Evolutionary conservation across 2,113 vertebrate genomes (phyloP).

Genomic region (Camelus bactrianus): DNA sequence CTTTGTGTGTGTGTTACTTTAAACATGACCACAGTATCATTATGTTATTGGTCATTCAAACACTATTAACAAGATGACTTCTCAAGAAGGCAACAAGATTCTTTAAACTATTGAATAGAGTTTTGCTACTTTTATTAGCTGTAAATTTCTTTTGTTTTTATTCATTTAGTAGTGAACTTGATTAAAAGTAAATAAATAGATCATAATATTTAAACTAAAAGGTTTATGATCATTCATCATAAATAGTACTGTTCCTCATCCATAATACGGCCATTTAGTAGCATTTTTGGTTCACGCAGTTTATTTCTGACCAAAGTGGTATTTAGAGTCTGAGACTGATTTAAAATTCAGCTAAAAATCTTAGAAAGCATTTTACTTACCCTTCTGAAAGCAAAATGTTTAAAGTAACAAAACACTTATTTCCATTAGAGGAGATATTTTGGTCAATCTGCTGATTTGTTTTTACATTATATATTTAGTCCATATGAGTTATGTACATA

Average conservation of each 20-base stretch:
- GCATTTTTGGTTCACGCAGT: not conserved
- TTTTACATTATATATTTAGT: not conserved
- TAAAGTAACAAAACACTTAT: not conserved
- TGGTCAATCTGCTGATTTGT: not conserved
- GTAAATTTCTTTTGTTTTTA: slow-evolving; percentile 14
- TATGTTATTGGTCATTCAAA: not conserved
- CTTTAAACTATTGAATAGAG: not conserved
- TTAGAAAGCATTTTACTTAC: not conserved
- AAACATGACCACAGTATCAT: not conserved
- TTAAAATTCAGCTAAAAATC: slow-evolving; percentile 16
- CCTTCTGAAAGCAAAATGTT: not conserved
- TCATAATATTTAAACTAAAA: not conserved
- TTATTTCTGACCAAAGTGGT: not conserved
- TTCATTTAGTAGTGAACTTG: not conserved
- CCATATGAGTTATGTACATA: not conserved
- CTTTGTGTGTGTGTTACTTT: not conserved
- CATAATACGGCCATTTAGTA: not conserved
- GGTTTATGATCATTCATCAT: not conserved
- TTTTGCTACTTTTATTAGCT: too few species aligned
- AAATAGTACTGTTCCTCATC: not conserved
- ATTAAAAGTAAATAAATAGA: not conserved
- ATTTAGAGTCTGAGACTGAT: not conserved
- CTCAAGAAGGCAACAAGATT: not conserved
- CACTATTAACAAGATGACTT: not conserved
- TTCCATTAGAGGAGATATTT: not conserved